A percentile compares a stretch with the other conserved stretches of the same genome.
Conservation (phyloP, 2,888 invertebrate genomes). For the Sphaeridia pumilis region DNA sequence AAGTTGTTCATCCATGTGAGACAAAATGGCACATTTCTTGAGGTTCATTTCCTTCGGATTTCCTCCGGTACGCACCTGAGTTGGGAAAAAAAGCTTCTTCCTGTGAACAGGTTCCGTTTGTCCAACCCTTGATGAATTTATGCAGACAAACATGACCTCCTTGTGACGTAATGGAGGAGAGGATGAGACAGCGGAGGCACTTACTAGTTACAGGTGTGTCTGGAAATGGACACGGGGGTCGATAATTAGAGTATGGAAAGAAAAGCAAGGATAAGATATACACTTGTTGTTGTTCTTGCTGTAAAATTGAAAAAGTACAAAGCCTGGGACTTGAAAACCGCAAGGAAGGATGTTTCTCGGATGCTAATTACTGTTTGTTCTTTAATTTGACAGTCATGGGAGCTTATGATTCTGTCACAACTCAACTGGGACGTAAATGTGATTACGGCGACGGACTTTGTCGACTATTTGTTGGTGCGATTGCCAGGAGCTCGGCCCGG, state of each 20-base stretch:
- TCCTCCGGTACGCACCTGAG: constrained; percentile 28
- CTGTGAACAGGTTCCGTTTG: background rate
- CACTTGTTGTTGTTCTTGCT: no score
- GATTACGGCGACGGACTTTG: constrained; percentile 68
- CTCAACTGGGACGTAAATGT: constrained; percentile 69
- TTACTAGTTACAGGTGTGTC: background rate
- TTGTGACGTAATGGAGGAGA: no score
- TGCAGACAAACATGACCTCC: no score
- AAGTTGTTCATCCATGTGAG: background rate
- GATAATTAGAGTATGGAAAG: background rate
- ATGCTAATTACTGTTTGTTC: constrained; percentile 10
- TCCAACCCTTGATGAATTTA: background rate
- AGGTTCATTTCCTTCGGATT: constrained; percentile 25
- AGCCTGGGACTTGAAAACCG: background rate
- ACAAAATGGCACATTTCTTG: constrained; percentile 27
- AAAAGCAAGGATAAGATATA: background rate
- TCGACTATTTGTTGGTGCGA: constrained; percentile 63
- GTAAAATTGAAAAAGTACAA: no score
- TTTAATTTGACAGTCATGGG: constrained; percentile 56
- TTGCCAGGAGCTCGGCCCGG: constrained; percentile 38
- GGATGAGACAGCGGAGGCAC: background rate
- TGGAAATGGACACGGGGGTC: no score
- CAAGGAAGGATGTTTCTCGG: background rate
- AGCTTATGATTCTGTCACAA: constrained; percentile 59
- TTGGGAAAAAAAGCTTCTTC: background rate